Percentiles rank a stretch among this genome's conserved stretches.
phyloP scores from a whole-genome alignment of 2,888 invertebrate species.

The Steromphala cineraria region DNA sequence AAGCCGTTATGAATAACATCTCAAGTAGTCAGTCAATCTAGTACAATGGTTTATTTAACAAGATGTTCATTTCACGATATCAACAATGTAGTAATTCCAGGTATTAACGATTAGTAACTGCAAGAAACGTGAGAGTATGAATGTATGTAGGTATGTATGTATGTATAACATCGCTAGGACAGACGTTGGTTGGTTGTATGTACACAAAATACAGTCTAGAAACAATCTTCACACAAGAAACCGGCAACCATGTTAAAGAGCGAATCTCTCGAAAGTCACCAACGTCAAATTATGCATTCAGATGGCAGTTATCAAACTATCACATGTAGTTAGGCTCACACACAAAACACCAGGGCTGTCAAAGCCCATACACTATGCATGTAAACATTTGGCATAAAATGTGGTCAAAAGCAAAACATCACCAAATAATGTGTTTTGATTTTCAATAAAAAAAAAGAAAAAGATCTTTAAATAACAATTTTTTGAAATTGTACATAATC shows the following conservation, averaged over 20 bases:
- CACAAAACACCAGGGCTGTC: neutral
- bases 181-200: neutral
- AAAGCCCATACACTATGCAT: slow-evolving; percentile 15
- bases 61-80: slow-evolving; percentile 3
- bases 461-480: slow-evolving; percentile 17
- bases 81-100: neutral
- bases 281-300: slow-evolving; percentile 20
- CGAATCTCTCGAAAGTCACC: neutral
- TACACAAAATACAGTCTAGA: slow-evolving; percentile 4
- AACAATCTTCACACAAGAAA: slow-evolving; percentile 8
- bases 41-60: neutral
- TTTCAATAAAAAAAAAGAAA: neutral
- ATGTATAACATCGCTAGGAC: slow-evolving; percentile 3
- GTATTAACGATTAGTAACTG: neutral
- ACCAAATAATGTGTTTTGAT: slow-evolving; percentile 10
- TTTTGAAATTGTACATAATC: slow-evolving; percentile 18
- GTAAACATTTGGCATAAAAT: slow-evolving; percentile 21
- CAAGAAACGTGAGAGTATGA: neutral
- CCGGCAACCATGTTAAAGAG: neutral
- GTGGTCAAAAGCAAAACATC: slow-evolving; percentile 21
- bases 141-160: neutral
- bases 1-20: neutral
- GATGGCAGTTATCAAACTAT: slow-evolving; percentile 16
- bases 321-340: slow-evolving; percentile 11
- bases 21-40: neutral